Evolutionary conservation across 2,797 vertebrate genomes (phyloP), one percentile per base, ranked within the genome.

Genomic region (Loris lydekkerianus): DNA sequence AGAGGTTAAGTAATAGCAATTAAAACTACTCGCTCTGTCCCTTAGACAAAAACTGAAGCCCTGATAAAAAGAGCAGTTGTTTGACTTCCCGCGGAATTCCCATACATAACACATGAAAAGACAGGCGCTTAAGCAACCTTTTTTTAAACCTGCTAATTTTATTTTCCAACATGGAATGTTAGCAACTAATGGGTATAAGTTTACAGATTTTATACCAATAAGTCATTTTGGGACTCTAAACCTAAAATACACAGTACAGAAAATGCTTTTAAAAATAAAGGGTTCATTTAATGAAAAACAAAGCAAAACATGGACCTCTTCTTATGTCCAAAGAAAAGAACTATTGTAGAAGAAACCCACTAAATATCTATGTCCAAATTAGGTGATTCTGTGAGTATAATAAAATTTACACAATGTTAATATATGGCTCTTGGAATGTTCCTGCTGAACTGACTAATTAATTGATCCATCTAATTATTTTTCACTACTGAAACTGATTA

Each of bases 181-280:
- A 78, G 1, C 85, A 96, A 40, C 40, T 90, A 89, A 87, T 4
- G 75, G 58, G 29, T 20, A 94, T 23, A 67, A 7, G 1, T 89
- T 84, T 93, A 91, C 46, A 94, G 76, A 81, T 80, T 23, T 86
- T 82, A 84, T 88, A 49, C 37, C 46, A 94, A 49, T 18, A 70
- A 58, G 43, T 86, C 91, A 94, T 94, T 97, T 94, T 96, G 27
- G 87, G 94, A 91, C 85, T 31, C 17, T 87, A 96, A 63, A 91
- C 67, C 58, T 97, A 96, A 93, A 93, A 92, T 85, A 18, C 86
- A 91, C 27, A 49, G 58, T 92, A 85, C 2, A 86, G 9, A 61
- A 94, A 96, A 97, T 83, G n/a, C 80, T 89, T 97, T 97, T 89
- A 53, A 70, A 98, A 97, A 94, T 58, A 97, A 97, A 27, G 29